phyloP scores from a whole-genome alignment of 2,888 invertebrate genomes.

The Imbricaverruca yamaguchii region DNA sequence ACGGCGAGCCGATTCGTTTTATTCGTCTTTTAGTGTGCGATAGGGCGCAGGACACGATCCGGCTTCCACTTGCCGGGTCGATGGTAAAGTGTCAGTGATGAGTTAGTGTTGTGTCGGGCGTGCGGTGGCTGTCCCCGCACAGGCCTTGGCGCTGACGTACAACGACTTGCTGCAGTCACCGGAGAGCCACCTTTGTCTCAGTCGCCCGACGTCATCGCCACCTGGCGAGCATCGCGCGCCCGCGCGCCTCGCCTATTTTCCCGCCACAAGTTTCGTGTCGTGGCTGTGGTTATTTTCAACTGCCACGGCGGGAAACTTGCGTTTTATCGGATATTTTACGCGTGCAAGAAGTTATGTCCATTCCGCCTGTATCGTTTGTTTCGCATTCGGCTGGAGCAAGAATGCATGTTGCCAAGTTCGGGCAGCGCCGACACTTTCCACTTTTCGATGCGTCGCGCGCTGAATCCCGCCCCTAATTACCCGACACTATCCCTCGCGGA shows the following conservation, averaged over 20 bases:
- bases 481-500: not conserved
- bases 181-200: not conserved
- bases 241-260: too few species aligned
- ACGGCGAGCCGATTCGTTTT: not conserved
- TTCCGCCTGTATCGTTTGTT: not conserved
- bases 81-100: slow-evolving; percentile 6
- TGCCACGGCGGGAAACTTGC: not conserved
- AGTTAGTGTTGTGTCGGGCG: not conserved
- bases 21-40: slow-evolving; percentile 16
- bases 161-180: not conserved
- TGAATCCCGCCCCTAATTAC: slow-evolving; percentile 1
- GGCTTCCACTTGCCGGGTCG: slow-evolving; percentile 4
- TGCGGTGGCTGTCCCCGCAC: not conserved
- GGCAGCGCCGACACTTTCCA: not conserved
- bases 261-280: too few species aligned
- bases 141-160: slow-evolving; percentile 1
- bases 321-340: slow-evolving; percentile 18
- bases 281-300: not conserved
- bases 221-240: too few species aligned
- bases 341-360: slow-evolving; percentile 2
- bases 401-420: not conserved
- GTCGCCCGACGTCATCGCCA: not conserved
- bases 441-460: not conserved
- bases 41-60: not conserved
- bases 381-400: not conserved